phyloP scores from a whole-genome alignment of 1,140 invertebrate genomes.

The Coelopa frigida region DNA sequence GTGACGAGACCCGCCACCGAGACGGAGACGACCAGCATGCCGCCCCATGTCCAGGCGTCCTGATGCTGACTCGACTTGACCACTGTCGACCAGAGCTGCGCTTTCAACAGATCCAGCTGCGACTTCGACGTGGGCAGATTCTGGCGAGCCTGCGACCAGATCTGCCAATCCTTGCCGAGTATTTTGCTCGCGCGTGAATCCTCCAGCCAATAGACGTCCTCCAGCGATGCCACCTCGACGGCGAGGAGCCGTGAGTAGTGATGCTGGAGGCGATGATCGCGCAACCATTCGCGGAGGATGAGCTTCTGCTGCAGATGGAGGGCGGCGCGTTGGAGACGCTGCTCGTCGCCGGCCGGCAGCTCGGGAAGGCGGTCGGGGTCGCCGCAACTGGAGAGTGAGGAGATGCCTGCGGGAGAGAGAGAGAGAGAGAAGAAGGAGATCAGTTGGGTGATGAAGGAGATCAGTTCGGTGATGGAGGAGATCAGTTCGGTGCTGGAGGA shows the following conservation, averaged over 20 bases:
- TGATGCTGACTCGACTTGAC: conserved; percentile 80
- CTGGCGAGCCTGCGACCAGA: conserved; percentile 69
- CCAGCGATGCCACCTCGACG: conserved; percentile 71
- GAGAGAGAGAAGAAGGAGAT: too few species aligned
- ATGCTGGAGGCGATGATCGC: conserved; percentile 63
- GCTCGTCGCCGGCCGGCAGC: conserved; percentile 70
- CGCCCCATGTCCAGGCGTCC: conserved; percentile 83
- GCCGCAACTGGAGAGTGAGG: conserved; percentile 67
- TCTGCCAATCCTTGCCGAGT: conserved; percentile 69
- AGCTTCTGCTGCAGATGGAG: conserved; percentile 69
- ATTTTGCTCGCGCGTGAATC: conserved; percentile 64
- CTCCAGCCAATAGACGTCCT: conserved; percentile 84
- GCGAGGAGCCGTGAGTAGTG: conserved; percentile 70
- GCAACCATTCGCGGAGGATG: conserved; percentile 72
- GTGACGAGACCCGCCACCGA: conserved; percentile 78
- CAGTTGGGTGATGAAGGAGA: too few species aligned
- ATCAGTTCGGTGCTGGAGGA: too few species aligned
- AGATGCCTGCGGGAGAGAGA: conserved; percentile 57
- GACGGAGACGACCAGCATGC: conserved; percentile 79
- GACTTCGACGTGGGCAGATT: conserved; percentile 71
- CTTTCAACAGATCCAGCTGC: conserved; percentile 65
- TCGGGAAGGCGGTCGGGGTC: conserved; percentile 62
- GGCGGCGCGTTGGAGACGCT: conserved; percentile 67
- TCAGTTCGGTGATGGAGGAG: too few species aligned
- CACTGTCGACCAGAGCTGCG: conserved; percentile 77